Conservation (phyloP, 2,888 invertebrate genomes). For the Hanleya hanleyi region DNA sequence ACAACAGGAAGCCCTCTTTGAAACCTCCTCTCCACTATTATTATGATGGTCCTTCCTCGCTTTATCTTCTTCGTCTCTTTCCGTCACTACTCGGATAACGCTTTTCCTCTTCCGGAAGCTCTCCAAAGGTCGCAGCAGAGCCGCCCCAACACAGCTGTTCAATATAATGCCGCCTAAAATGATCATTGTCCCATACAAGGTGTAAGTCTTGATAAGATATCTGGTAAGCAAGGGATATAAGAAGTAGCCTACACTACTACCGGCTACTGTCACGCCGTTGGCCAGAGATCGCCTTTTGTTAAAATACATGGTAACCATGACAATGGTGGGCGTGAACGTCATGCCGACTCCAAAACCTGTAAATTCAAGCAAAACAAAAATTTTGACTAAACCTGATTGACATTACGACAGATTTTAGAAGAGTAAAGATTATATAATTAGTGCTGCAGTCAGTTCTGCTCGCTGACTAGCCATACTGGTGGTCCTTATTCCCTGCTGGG, state of each 20-base stretch:
- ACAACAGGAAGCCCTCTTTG: too few species aligned
- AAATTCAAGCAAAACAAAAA: too few species aligned
- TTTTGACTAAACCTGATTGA: too few species aligned
- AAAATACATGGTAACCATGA: constrained; percentile 1
- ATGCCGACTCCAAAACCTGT: neutral
- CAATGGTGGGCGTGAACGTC: neutral
- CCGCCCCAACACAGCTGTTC: neutral
- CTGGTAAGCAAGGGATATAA: neutral
- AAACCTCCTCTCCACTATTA: too few species aligned
- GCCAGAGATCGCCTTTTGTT: neutral
- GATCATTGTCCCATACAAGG: neutral
- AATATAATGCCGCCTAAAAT: neutral
- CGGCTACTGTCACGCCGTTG: constrained; percentile 1
- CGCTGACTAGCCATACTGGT: too few species aligned
- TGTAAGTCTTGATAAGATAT: neutral
- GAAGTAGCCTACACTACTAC: constrained; percentile 1
- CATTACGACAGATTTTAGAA: too few species aligned
- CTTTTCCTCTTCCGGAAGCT: neutral
- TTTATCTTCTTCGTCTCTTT: too few species aligned
- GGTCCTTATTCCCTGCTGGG: too few species aligned
- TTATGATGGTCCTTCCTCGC: too few species aligned
- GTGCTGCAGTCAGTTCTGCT: too few species aligned
- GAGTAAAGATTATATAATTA: too few species aligned
- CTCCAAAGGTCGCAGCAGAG: neutral
- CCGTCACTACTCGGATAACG: too few species aligned